A percentile compares a stretch with the other conserved stretches of the same genome.
Conservation (phyloP, 2,888 invertebrate species). For the Protodeltote pygarga region DNA sequence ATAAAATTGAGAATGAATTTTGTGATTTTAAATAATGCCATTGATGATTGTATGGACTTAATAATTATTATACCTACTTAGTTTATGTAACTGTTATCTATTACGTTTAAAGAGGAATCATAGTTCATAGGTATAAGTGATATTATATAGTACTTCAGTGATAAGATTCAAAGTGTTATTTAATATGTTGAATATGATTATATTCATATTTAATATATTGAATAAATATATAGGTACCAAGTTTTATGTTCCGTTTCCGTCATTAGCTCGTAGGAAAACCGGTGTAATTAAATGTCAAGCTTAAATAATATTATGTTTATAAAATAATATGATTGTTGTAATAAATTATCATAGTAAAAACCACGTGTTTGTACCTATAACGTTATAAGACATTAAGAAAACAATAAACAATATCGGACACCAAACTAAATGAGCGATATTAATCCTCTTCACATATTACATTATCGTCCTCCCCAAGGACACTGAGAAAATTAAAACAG, state of each 20-base stretch:
- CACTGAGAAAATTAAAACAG: constrained; percentile 82
- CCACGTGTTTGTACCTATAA: neutral
- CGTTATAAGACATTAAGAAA: constrained; percentile 14
- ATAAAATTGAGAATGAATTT: constrained; percentile 28
- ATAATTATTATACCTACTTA: neutral
- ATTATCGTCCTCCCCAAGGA: constrained; percentile 67
- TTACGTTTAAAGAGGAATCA: no score
- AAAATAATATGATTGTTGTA: neutral
- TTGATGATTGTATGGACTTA: neutral
- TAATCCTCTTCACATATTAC: constrained; percentile 37
- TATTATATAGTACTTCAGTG: no score
- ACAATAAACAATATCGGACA: constrained; percentile 31
- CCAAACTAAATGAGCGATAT: constrained; percentile 34
- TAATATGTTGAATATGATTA: no score
- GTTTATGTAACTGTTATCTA: no score
- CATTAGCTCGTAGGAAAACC: no score
- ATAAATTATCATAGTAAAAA: constrained; percentile 11
- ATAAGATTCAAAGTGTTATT: no score
- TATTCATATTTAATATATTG: no score
- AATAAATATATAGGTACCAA: no score
- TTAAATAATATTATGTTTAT: neutral
- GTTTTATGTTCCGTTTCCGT: no score
- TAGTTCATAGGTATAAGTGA: no score
- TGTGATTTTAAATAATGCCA: constrained; percentile 11
- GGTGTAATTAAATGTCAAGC: no score